Conservation (phyloP, 2,797 vertebrate genomes). For the Leucoraja ocellata region DNA sequence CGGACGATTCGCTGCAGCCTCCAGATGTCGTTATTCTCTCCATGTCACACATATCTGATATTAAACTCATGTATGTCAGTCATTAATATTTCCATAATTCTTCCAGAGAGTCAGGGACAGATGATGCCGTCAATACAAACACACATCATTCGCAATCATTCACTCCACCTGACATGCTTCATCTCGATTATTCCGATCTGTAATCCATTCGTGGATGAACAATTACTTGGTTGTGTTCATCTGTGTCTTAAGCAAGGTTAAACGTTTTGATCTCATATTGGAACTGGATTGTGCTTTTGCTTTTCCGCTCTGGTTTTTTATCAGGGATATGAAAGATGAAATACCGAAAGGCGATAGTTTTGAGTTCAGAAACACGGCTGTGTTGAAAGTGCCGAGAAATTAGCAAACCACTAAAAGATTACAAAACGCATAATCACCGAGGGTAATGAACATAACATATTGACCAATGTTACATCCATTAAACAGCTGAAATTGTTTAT, state of each 20-base stretch:
- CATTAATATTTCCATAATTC: slow-evolving; percentile 16
- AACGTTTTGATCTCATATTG: neutral
- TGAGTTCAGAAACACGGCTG: too few relatives aligned
- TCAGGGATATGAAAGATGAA: neutral
- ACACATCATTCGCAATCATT: neutral
- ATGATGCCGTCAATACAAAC: neutral
- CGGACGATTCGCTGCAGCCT: too few relatives aligned
- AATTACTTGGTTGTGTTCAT: slow-evolving; percentile 14
- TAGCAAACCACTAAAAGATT: neutral
- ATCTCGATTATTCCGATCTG: neutral
- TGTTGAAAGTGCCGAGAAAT: neutral
- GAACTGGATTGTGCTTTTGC: neutral
- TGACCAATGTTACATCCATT: neutral
- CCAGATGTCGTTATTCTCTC: neutral
- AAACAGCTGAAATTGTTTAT: neutral
- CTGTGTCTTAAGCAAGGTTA: slow-evolving; percentile 36
- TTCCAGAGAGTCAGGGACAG: neutral
- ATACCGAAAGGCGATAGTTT: neutral
- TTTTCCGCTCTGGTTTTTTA: neutral
- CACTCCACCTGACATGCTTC: neutral
- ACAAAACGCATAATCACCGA: neutral
- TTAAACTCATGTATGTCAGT: neutral
- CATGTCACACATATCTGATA: neutral
- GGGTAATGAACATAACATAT: neutral
- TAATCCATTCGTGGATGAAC: neutral